These are phyloP conservation scores for Cheiracanthium punctorium DNA, from an alignment of 2,888 invertebrate genomes.

Conservation along the genomic window DNA sequence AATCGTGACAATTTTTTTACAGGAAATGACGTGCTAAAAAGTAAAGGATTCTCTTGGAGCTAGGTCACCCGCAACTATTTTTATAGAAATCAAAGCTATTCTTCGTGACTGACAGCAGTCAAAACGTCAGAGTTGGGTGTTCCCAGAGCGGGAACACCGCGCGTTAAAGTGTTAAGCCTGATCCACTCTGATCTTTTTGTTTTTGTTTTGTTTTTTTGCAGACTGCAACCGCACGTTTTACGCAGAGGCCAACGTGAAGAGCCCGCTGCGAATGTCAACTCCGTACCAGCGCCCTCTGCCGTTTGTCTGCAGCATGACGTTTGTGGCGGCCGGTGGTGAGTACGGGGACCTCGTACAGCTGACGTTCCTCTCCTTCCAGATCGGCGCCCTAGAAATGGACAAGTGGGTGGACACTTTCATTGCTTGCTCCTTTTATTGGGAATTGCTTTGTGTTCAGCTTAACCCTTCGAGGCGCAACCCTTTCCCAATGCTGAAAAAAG, in stretches of 20 bases:
- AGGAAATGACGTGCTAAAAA: no score
- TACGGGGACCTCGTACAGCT: slow-evolving; percentile 90
- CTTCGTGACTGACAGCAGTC: no score
- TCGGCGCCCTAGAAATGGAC: slow-evolving; percentile 81
- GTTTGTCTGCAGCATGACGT: slow-evolving; percentile 88
- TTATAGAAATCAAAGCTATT: no score
- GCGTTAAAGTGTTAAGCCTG: not conserved
- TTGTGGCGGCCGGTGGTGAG: slow-evolving; percentile 86
- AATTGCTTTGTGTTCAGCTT: no score
- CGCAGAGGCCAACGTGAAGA: slow-evolving; percentile 87
- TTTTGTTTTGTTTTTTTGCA: slow-evolving; percentile 77
- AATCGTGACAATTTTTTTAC: no score
- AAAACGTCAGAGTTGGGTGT: no score
- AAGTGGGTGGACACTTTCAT: slow-evolving; percentile 50
- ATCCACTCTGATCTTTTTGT: not conserved
- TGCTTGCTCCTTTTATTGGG: no score
- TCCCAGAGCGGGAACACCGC: no score
- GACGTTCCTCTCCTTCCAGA: slow-evolving; percentile 88
- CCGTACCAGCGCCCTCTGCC: slow-evolving; percentile 86
- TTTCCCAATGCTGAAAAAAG: no score
- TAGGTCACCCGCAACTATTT: no score
- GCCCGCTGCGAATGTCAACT: slow-evolving; percentile 83
- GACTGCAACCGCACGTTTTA: slow-evolving; percentile 90
- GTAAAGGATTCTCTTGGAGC: no score
- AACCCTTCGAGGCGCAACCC: no score